A percentile compares a stretch with the other conserved stretches of the same genome.
Conservation (phyloP, 2,888 invertebrate species). For the Ectemnius lituratus region DNA sequence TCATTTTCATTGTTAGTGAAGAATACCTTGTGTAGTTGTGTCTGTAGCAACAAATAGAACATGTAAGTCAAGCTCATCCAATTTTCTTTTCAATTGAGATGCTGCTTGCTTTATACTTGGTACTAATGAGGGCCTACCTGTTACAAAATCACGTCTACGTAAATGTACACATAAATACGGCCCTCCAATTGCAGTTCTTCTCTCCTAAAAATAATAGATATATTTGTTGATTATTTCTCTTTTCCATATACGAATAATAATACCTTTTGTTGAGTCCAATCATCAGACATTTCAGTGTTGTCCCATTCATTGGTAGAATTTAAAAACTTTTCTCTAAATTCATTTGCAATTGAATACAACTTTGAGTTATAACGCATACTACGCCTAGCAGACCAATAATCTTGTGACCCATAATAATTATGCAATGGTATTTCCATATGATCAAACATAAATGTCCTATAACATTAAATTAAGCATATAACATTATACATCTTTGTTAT, state of each 20-base stretch:
- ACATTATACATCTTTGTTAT: background rate
- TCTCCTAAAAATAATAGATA: slow-evolving; percentile 69
- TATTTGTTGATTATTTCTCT: background rate
- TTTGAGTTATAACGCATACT: slow-evolving; percentile 93
- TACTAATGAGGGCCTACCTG: slow-evolving; percentile 85
- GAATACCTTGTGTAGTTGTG: slow-evolving; percentile 81
- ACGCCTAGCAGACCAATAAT: slow-evolving; percentile 92
- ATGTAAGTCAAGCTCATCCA: slow-evolving; percentile 81
- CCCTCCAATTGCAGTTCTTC: slow-evolving; percentile 81
- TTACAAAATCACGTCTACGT: slow-evolving; percentile 92
- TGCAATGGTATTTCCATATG: slow-evolving; percentile 94
- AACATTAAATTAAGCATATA: slow-evolving; percentile 35
- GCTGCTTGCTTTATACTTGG: slow-evolving; percentile 90
- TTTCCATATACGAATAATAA: background rate
- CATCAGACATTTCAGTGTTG: slow-evolving; percentile 80
- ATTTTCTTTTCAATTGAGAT: slow-evolving; percentile 83
- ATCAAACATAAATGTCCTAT: slow-evolving; percentile 83
- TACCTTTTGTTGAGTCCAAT: slow-evolving; percentile 83
- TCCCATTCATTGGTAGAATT: slow-evolving; percentile 83
- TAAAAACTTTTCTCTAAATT: slow-evolving; percentile 83
- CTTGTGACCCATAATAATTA: slow-evolving; percentile 88
- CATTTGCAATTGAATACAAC: slow-evolving; percentile 83
- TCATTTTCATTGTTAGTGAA: background rate
- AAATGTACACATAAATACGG: slow-evolving; percentile 92
- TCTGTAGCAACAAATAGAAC: slow-evolving; percentile 93